Evolutionary conservation across 2,888 invertebrate genomes (phyloP).

Genomic region (Aphelenchoides bicaudatus): DNA sequence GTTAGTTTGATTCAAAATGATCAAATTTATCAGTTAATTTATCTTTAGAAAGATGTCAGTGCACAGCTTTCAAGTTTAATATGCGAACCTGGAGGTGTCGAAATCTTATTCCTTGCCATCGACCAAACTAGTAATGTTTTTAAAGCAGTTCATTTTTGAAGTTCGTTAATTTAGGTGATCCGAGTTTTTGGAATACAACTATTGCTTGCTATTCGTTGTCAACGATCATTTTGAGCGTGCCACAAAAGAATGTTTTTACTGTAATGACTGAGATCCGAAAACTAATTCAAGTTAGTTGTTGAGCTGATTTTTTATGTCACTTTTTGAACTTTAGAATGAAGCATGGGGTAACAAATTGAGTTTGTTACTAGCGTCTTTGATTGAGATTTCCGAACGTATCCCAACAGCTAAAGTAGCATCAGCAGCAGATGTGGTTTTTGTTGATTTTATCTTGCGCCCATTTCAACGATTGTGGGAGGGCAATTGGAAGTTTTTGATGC

Average conservation of each 20-base stretch:
- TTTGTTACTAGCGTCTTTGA: conserved; percentile 3
- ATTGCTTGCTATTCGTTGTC: conserved; percentile 3
- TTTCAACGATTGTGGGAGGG: not conserved
- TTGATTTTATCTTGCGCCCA: conserved; percentile 3
- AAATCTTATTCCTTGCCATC: no score
- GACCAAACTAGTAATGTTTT: no score
- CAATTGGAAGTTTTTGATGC: no score
- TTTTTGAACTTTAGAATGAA: not conserved
- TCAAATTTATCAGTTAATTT: no score
- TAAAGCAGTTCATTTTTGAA: no score
- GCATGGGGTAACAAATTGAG: not conserved
- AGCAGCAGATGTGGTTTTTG: not conserved
- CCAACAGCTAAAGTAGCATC: not conserved
- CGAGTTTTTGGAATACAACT: not conserved
- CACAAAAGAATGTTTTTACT: not conserved
- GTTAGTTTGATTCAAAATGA: no score
- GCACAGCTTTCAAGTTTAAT: no score
- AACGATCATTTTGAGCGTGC: not conserved
- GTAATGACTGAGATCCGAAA: not conserved
- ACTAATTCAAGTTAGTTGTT: not conserved
- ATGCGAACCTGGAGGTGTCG: no score
- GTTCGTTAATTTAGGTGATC: not conserved
- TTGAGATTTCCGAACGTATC: not conserved
- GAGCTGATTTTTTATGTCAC: not conserved
- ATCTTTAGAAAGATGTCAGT: no score